Percentiles rank a stretch among this genome's conserved stretches.
These are phyloP conservation scores for Holotrichia oblita DNA, from an alignment of 1,140 invertebrate genomes.

Conservation along the genomic window DNA sequence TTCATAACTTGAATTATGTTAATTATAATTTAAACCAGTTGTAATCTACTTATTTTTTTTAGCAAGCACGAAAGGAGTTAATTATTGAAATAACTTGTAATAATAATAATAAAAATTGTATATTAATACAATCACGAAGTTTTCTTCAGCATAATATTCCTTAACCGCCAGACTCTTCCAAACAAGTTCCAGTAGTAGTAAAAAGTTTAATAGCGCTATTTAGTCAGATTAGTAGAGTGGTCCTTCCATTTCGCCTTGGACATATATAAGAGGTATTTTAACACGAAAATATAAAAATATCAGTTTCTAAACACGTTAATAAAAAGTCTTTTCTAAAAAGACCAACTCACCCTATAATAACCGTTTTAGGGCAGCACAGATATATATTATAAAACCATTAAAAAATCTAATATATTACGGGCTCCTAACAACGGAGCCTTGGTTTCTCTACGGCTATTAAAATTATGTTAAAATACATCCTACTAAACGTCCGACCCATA, in stretches of 20 bases:
- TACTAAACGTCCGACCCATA: conserved; percentile 52
- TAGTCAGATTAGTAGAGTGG: background rate
- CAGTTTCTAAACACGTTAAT: conserved; percentile 17
- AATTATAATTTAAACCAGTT: too few species aligned
- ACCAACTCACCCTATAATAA: conserved; percentile 46
- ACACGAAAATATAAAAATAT: conserved; percentile 26
- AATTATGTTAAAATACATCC: conserved; percentile 55
- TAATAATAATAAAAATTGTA: too few species aligned
- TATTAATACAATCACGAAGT: too few species aligned
- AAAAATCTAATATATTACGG: conserved; percentile 54
- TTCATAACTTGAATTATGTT: too few species aligned
- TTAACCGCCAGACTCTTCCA: too few species aligned
- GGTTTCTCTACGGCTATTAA: conserved; percentile 52
- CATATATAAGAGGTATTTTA: background rate
- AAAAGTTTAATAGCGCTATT: background rate
- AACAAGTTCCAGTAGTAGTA: background rate
- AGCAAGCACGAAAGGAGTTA: too few species aligned
- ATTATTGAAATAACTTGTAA: too few species aligned
- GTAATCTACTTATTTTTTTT: too few species aligned
- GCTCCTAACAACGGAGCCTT: conserved; percentile 50
- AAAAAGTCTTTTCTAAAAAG: conserved; percentile 33
- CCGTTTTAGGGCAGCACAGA: conserved; percentile 51
- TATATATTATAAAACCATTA: conserved; percentile 57
- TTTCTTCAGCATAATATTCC: too few species aligned
- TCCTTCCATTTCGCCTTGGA: background rate